phyloP scores from a whole-genome alignment of 2,797 vertebrate genomes.

The Oryzias sinensis region DNA sequence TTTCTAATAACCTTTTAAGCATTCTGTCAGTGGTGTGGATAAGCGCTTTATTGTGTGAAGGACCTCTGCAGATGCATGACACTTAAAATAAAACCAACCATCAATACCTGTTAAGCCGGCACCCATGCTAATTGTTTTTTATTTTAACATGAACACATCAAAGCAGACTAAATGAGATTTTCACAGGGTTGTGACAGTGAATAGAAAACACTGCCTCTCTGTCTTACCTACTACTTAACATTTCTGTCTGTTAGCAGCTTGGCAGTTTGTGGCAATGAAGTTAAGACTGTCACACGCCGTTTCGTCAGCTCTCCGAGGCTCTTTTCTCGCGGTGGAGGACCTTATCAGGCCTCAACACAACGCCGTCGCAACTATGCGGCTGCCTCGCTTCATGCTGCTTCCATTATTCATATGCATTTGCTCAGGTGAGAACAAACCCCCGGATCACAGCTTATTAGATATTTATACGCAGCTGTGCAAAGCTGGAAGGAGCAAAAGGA shows the following conservation, averaged over 20 bases:
- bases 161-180: constrained; percentile 50
- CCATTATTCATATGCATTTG: constrained; percentile 78
- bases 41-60: constrained; percentile 39
- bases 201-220: constrained; percentile 34
- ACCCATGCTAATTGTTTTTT: constrained; percentile 43
- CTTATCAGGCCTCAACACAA: constrained; percentile 70
- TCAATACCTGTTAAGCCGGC: constrained; percentile 39
- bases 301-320: constrained; percentile 64
- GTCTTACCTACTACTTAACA: constrained; percentile 46
- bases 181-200: constrained; percentile 50
- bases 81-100: constrained; percentile 56
- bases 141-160: constrained; percentile 43
- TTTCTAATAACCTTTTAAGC: constrained; percentile 8
- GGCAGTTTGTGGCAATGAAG: constrained; percentile 57
- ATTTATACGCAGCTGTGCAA: constrained; percentile 59
- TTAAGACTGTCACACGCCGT: constrained; percentile 70
- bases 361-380: constrained; percentile 41
- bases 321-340: constrained; percentile 46
- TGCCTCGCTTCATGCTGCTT: constrained; percentile 47
- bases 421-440: constrained; percentile 75
- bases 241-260: constrained; percentile 45
- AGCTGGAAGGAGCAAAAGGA: constrained; percentile 22
- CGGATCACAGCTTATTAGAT: constrained; percentile 74
- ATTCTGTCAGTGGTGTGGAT: constrained; percentile 31
- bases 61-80: constrained; percentile 58